A percentile compares a stretch with the other conserved stretches of the same genome.
Evolutionary conservation across 1,140 invertebrate genomes (phyloP).

Genomic region (Coboldia fuscipes): DNA sequence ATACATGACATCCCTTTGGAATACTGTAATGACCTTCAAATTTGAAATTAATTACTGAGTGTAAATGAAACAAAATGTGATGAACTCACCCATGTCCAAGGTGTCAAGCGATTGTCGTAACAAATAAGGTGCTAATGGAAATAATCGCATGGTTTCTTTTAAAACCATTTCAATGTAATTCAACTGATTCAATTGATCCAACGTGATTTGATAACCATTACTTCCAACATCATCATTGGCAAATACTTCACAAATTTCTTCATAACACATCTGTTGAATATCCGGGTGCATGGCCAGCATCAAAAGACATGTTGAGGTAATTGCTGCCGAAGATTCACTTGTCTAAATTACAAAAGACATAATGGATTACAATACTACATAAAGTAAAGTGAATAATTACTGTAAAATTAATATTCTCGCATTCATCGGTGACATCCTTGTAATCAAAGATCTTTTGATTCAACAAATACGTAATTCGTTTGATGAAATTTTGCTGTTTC

Average conservation of each 20-base stretch:
- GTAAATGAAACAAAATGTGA: neutral
- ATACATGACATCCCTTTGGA: constrained; percentile 15
- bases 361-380: too few species aligned
- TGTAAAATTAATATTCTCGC: too few species aligned
- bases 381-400: too few species aligned
- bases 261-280: constrained; percentile 26
- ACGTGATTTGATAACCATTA: neutral
- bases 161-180: constrained; percentile 8
- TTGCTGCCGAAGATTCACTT: too few species aligned
- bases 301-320: too few species aligned
- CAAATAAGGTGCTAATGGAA: constrained; percentile 6
- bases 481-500: too few species aligned
- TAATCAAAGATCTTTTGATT: too few species aligned
- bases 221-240: constrained; percentile 1
- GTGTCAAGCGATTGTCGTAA: constrained; percentile 3
- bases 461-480: too few species aligned
- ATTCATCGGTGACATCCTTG: too few species aligned
- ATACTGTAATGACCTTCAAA: constrained; percentile 10
- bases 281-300: constrained; percentile 35
- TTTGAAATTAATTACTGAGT: neutral
- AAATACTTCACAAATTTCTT: constrained; percentile 9
- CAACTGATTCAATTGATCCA: constrained; percentile 2
- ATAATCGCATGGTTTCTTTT: constrained; percentile 8
- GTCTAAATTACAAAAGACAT: too few species aligned
- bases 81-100: too few species aligned